Conservation (phyloP, 2,113 vertebrate species). For the Rhipidura dahli region DNA sequence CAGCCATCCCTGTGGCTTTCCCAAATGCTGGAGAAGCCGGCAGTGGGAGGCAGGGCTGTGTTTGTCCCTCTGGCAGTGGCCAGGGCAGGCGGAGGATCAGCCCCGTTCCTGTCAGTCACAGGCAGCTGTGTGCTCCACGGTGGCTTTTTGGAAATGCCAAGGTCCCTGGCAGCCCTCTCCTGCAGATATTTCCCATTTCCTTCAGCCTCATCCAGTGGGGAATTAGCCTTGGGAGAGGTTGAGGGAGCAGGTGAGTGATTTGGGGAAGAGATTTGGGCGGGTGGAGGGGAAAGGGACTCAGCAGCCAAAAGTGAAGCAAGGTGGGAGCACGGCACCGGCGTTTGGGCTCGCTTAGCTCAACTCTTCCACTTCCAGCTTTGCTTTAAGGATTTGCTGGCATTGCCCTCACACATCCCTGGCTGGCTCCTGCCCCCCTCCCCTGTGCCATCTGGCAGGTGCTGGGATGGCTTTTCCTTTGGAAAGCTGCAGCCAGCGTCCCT, state of each 20-base stretch:
- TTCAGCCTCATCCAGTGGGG: not conserved
- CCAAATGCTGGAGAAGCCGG: not conserved
- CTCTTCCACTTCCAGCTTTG: not conserved
- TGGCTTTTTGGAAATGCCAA: not conserved
- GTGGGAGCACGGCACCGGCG: accelerated
- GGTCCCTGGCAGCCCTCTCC: not conserved
- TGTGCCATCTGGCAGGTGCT: not conserved
- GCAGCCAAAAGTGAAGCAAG: not conserved
- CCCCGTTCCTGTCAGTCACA: accelerated
- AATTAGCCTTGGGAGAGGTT: not conserved
- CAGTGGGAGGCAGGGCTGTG: not conserved
- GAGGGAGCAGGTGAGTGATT: not conserved
- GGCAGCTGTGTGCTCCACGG: not conserved
- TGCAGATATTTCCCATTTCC: not conserved
- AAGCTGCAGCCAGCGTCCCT: not conserved
- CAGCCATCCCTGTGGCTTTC: not conserved
- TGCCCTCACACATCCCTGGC: not conserved
- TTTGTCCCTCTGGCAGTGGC: not conserved
- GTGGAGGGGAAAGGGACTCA: not conserved
- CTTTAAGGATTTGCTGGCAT: not conserved
- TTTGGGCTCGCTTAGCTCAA: not conserved
- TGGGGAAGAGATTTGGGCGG: not conserved
- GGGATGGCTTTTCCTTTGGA: not conserved
- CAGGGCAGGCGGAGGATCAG: not conserved
- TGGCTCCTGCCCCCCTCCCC: not conserved